Evolutionary conservation across 2,797 vertebrate species (phyloP).

Genomic region (Spea hammondii): DNA sequence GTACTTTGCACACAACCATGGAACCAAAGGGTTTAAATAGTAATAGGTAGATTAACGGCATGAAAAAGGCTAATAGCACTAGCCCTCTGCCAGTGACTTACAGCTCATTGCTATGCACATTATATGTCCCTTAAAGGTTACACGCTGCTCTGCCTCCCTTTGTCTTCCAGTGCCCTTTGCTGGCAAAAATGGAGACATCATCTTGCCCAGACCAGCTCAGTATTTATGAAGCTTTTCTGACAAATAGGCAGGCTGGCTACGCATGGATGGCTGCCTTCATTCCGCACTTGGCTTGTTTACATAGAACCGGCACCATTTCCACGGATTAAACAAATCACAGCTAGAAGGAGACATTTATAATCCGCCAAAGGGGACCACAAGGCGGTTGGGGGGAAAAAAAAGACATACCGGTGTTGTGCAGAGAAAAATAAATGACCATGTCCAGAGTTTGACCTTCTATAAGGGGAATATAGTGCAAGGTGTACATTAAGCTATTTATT

Average conservation of each 20-base stretch:
- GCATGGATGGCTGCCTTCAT: slow-evolving; percentile 88
- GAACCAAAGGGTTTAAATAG: slow-evolving; percentile 23
- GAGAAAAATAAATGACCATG: slow-evolving; percentile 75
- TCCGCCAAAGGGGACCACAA: slow-evolving; percentile 84
- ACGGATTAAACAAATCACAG: slow-evolving; percentile 98
- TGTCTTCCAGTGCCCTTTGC: slow-evolving; percentile 81
- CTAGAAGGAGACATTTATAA: slow-evolving; percentile 91
- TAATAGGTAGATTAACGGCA: slow-evolving; percentile 24
- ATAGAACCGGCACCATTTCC: slow-evolving; percentile 92
- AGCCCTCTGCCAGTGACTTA: slow-evolving; percentile 21
- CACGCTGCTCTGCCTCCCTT: slow-evolving; percentile 67
- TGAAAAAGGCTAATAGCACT: slow-evolving; percentile 3
- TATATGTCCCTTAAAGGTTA: slow-evolving; percentile 74
- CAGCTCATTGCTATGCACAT: slow-evolving; percentile 36
- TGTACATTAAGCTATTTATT: slow-evolving; percentile 46
- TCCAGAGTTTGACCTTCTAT: slow-evolving; percentile 81
- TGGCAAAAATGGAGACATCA: slow-evolving; percentile 94
- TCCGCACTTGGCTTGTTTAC: slow-evolving; percentile 96
- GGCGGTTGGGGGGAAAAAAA: slow-evolving; percentile 75
- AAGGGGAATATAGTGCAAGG: slow-evolving; percentile 66
- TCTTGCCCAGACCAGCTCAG: slow-evolving; percentile 76
- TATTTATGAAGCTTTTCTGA: slow-evolving; percentile 94
- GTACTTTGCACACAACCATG: not conserved
- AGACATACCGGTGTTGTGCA: slow-evolving; percentile 62
- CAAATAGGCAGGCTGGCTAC: slow-evolving; percentile 89